Percentiles rank a stretch among this genome's conserved stretches.
Evolutionary conservation across 2,113 vertebrate genomes (phyloP).

Genomic region (Steatornis caripensis): DNA sequence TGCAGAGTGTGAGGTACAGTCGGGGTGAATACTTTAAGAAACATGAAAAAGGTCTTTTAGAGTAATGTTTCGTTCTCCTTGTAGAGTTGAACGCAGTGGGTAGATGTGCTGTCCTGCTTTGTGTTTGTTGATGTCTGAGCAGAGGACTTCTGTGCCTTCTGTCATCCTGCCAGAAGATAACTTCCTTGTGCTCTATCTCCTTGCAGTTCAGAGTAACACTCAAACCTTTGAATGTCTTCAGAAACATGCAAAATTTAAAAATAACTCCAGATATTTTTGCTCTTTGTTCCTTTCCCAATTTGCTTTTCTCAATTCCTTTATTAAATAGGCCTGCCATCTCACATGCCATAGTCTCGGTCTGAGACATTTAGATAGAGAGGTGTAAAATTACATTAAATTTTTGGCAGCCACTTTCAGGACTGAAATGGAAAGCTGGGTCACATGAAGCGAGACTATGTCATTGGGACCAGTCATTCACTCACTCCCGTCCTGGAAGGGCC

Average conservation of each 20-base stretch:
- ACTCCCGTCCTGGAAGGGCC: background rate
- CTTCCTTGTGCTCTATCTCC: background rate
- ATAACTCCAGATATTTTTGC: background rate
- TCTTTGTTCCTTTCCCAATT: background rate
- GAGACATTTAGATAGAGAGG: background rate
- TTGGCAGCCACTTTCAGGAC: background rate
- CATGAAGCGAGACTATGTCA: background rate
- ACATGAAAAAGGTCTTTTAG: background rate
- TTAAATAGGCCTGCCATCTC: background rate
- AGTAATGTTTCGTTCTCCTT: background rate
- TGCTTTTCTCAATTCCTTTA: background rate
- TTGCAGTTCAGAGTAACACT: background rate
- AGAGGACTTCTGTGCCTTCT: background rate
- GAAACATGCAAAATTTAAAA: background rate
- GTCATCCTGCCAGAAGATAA: background rate
- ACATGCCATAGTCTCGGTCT: background rate
- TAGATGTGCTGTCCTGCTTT: background rate
- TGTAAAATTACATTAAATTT: background rate
- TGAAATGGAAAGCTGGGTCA: background rate
- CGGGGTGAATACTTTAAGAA: background rate
- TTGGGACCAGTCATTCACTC: background rate
- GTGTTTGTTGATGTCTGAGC: background rate
- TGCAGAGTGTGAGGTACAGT: background rate
- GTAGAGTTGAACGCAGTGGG: accelerated
- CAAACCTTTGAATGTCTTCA: background rate